Evolutionary conservation across 2,888 invertebrate genomes (phyloP).

Genomic region (Dioctria rufipes): DNA sequence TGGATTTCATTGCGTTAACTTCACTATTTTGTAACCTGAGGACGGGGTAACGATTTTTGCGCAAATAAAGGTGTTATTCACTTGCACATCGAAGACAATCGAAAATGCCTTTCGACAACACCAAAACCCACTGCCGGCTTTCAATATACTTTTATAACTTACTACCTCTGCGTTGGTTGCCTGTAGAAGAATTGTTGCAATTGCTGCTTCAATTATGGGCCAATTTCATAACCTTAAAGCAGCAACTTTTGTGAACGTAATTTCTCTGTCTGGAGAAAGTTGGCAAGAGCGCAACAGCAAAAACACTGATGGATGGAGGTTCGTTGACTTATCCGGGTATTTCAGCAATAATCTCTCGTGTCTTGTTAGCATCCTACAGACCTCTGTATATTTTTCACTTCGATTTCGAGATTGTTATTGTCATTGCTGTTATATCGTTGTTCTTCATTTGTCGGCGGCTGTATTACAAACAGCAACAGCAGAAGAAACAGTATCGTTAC

Average conservation of each 20-base stretch:
- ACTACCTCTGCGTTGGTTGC: neutral
- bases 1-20: conserved; percentile 35
- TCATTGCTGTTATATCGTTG: conserved; percentile 27
- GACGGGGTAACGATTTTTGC: conserved; percentile 8
- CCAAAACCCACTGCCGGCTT: neutral
- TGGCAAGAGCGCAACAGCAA: neutral
- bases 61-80: conserved; percentile 42
- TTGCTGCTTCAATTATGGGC: conserved; percentile 50
- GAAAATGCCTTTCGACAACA: conserved; percentile 29
- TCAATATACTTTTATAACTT: neutral
- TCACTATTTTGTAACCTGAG: conserved; percentile 6
- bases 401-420: neutral
- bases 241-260: conserved; percentile 24
- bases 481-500: neutral
- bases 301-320: neutral
- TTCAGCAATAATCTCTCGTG: conserved; percentile 12
- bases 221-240: conserved; percentile 37
- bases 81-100: conserved; percentile 38
- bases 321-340: conserved; percentile 46
- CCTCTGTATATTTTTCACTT: neutral
- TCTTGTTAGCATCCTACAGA: conserved; percentile 20
- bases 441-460: conserved; percentile 15
- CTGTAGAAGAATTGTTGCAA: conserved; percentile 24
- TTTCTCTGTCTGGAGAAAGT: conserved; percentile 46
- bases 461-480: neutral